Evolutionary conservation across 2,888 invertebrate genomes (phyloP).

Genomic region (Syrphus vitripennis): DNA sequence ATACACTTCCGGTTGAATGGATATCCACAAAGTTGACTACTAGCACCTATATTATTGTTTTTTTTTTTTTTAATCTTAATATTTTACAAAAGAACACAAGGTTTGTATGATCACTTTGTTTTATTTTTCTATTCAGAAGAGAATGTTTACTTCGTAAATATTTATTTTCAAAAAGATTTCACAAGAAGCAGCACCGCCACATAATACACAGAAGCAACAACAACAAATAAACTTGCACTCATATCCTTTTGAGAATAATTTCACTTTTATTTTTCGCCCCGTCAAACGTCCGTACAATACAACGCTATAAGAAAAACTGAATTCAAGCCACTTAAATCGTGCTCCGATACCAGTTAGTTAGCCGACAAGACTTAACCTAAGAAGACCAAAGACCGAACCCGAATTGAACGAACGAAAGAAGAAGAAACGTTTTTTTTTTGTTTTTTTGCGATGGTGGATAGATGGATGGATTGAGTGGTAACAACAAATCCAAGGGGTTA

Average conservation of each 20-base stretch:
- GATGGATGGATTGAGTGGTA: conserved; percentile 22
- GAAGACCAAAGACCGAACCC: conserved; percentile 14
- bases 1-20: conserved; percentile 60
- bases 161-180: conserved; percentile 16
- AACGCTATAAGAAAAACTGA: conserved; percentile 70
- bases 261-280: conserved; percentile 65
- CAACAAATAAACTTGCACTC: conserved; percentile 33
- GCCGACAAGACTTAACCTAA: conserved; percentile 9
- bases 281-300: conserved; percentile 70
- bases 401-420: neutral
- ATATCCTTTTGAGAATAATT: conserved; percentile 70
- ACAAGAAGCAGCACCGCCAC: conserved; percentile 4
- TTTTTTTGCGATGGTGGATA: conserved; percentile 2
- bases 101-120: neutral
- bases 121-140: neutral
- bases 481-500: conserved; percentile 61
- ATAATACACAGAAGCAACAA: conserved; percentile 8
- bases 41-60: neutral
- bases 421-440: conserved; percentile 26
- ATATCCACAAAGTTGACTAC: conserved; percentile 24
- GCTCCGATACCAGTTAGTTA: conserved; percentile 67
- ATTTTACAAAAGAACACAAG: neutral
- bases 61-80: neutral
- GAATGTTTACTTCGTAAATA: neutral
- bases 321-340: conserved; percentile 64